phyloP scores from a whole-genome alignment of 2,797 vertebrate genomes.

The Limnodromus scolopaceus region DNA sequence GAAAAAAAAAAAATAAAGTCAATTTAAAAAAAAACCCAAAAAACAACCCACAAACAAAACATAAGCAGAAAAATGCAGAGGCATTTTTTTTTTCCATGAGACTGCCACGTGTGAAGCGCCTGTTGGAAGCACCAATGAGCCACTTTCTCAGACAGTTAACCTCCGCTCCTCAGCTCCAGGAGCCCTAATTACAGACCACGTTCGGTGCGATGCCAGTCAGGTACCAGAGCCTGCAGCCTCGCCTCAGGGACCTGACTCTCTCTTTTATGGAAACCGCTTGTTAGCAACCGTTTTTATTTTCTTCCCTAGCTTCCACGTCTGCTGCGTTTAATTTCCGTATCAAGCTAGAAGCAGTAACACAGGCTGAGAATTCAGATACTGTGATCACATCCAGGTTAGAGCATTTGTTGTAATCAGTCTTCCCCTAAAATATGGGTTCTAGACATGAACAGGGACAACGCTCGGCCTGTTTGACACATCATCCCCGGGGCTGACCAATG shows the following conservation, averaged over 20 bases:
- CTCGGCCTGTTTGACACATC: neutral
- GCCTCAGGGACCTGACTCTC: neutral
- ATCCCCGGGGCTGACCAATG: accelerated
- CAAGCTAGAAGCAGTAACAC: neutral
- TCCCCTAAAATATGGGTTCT: neutral
- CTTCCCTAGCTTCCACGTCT: neutral
- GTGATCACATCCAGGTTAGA: neutral
- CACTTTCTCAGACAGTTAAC: neutral
- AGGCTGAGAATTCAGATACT: neutral
- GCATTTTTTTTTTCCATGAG: neutral
- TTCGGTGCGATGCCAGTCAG: neutral
- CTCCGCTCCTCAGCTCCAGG: neutral
- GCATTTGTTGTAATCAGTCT: neutral
- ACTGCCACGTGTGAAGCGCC: neutral
- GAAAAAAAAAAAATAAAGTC: neutral
- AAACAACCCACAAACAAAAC: neutral
- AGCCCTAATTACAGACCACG: neutral
- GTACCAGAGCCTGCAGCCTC: neutral
- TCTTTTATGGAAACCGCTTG: slow-evolving; percentile 13
- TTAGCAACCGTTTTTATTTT: neutral
- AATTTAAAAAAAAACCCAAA: neutral
- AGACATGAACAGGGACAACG: neutral
- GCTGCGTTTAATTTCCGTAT: neutral
- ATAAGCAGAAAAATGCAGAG: neutral
- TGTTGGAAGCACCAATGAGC: neutral